Percentiles rank a stretch among this genome's conserved stretches.
These are phyloP conservation scores for Drosophila rufa DNA, from an alignment of 1,140 invertebrate genomes.

Conservation along the genomic window DNA sequence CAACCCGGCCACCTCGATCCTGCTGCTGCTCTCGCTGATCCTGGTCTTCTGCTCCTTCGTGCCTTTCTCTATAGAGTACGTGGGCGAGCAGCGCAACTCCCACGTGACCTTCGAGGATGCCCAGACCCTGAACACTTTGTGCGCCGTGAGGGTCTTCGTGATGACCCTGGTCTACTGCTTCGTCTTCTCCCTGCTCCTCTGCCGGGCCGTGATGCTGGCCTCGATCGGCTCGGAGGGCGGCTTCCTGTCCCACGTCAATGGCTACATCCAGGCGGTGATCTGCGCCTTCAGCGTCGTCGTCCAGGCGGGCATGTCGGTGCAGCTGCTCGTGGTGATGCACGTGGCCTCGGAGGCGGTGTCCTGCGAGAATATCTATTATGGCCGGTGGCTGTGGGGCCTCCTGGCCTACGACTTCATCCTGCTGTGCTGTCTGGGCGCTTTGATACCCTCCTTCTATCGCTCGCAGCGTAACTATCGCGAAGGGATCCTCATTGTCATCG, in stretches of 20 bases:
- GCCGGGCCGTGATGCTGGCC: constrained; percentile 87
- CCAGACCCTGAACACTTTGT: constrained; percentile 74
- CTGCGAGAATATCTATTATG: constrained; percentile 85
- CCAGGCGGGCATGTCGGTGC: constrained; percentile 86
- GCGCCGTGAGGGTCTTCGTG: constrained; percentile 81
- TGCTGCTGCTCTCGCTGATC: constrained; percentile 85
- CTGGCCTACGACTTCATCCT: constrained; percentile 87
- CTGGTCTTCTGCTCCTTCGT: constrained; percentile 87
- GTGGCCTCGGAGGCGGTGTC: constrained; percentile 78
- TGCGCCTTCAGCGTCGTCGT: constrained; percentile 87
- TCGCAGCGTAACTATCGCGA: constrained; percentile 89
- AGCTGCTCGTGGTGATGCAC: constrained; percentile 84
- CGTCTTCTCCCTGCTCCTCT: constrained; percentile 86
- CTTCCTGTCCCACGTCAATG: constrained; percentile 88
- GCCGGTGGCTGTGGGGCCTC: constrained; percentile 84
- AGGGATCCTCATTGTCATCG: constrained; percentile 85
- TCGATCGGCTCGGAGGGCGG: constrained; percentile 87
- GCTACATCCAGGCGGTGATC: constrained; percentile 87
- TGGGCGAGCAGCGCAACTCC: constrained; percentile 77
- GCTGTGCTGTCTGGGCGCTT: constrained; percentile 85
- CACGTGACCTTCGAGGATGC: constrained; percentile 82
- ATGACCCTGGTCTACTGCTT: constrained; percentile 86
- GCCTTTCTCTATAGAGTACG: constrained; percentile 86
- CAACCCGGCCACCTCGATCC: constrained; percentile 85
- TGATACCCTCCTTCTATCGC: constrained; percentile 86